A percentile compares a stretch with the other conserved stretches of the same genome.
Conservation (phyloP, 2,113 vertebrate genomes). For the Nesogale talazaci region DNA sequence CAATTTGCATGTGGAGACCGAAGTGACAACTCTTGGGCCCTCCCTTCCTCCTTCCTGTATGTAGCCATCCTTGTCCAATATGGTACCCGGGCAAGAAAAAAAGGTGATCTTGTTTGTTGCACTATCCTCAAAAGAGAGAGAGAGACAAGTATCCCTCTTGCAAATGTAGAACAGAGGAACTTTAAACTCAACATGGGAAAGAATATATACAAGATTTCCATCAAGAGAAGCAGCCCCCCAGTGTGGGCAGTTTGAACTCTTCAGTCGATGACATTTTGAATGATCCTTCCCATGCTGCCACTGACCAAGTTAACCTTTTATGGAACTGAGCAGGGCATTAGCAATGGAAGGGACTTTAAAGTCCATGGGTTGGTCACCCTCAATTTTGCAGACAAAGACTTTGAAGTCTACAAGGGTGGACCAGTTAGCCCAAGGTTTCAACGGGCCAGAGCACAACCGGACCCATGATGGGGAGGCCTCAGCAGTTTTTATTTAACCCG, state of each 20-base stretch:
- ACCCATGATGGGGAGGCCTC: not conserved
- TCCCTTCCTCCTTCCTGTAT: not conserved
- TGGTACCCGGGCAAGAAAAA: not conserved
- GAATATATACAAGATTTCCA: not conserved
- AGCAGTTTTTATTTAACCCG: slow-evolving; percentile 16
- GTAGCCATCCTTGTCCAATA: not conserved
- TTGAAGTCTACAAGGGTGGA: not conserved
- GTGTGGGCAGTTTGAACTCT: not conserved
- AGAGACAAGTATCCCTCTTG: not conserved
- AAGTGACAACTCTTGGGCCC: not conserved
- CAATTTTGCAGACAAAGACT: slow-evolving; percentile 29
- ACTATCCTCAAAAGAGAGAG: slow-evolving; percentile 4
- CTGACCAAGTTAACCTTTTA: not conserved
- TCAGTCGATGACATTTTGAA: not conserved
- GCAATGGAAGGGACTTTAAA: not conserved
- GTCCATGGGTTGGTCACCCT: not conserved
- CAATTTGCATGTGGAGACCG: not conserved
- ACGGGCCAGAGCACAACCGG: not conserved
- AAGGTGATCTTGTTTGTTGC: not conserved
- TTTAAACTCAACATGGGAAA: no score
- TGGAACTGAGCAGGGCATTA: not conserved
- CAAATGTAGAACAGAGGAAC: slow-evolving; percentile 29
- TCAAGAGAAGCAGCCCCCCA: not conserved
- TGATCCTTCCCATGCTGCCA: not conserved
- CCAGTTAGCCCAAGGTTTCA: slow-evolving; percentile 27